Conservation (phyloP, 2,888 invertebrate genomes). For the Pemphredon lugubris region DNA sequence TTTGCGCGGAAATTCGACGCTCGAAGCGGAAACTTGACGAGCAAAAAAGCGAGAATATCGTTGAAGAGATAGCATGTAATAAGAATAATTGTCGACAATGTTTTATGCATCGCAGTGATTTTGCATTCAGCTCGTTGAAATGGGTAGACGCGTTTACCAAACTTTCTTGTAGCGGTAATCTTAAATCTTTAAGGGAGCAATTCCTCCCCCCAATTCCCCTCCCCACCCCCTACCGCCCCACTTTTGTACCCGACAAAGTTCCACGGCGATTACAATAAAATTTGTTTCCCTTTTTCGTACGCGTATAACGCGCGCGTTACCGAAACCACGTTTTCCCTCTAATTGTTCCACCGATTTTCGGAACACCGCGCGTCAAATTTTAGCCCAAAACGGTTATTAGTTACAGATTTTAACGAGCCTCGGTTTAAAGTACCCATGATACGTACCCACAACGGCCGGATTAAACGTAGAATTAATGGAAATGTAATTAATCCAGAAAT, state of each 20-base stretch:
- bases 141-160: slow-evolving; percentile 24
- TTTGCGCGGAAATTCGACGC: slow-evolving; percentile 28
- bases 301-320: slow-evolving; percentile 3
- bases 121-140: slow-evolving; percentile 27
- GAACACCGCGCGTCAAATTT: no score
- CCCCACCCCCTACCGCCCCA: no score
- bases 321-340: no score
- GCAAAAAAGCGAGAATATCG: slow-evolving; percentile 36
- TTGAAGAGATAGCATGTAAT: slow-evolving; percentile 32
- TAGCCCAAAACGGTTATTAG: no score
- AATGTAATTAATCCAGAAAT: slow-evolving; percentile 13
- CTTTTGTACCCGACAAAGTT: slow-evolving; percentile 11
- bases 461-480: slow-evolving; percentile 2
- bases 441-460: slow-evolving; percentile 10
- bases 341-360: no score
- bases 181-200: slow-evolving; percentile 25
- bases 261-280: not conserved
- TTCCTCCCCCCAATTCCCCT: not conserved
- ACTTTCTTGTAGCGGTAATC: slow-evolving; percentile 23
- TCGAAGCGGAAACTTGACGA: slow-evolving; percentile 13
- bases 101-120: slow-evolving; percentile 45
- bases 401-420: no score
- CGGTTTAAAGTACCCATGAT: no score
- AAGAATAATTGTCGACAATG: slow-evolving; percentile 44
- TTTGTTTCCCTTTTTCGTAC: no score